phyloP scores from a whole-genome alignment of 2,797 vertebrate genomes.

The Sebastes trivittatus region DNA sequence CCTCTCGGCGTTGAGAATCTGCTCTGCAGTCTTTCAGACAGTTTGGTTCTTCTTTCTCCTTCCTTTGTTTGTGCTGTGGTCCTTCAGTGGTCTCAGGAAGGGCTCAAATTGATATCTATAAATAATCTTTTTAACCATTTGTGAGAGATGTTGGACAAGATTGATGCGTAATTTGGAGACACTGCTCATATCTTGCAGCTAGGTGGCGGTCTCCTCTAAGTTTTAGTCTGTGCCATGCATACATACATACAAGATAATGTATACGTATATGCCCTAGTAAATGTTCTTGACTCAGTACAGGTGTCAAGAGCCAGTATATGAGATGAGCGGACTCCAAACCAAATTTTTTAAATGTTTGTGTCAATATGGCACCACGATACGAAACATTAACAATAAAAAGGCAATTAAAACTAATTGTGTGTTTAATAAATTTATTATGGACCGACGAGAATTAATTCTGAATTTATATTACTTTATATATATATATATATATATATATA shows the following conservation, averaged over 20 bases:
- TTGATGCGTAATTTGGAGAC: not conserved
- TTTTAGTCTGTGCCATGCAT: not conserved
- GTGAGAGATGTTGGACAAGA: fast-evolving
- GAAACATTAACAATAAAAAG: too few relatives aligned
- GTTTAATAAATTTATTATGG: too few relatives aligned
- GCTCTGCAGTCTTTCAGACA: not conserved
- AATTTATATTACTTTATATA: too few relatives aligned
- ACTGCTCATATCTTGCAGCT: constrained; percentile 3
- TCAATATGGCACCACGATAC: too few relatives aligned
- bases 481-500: too few relatives aligned
- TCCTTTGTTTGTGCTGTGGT: not conserved
- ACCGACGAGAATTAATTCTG: too few relatives aligned
- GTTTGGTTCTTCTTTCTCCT: not conserved
- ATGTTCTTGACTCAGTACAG: not conserved
- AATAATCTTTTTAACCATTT: not conserved
- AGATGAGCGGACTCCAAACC: too few relatives aligned
- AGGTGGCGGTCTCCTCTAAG: constrained; percentile 16
- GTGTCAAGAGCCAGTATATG: not conserved
- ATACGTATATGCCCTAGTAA: fast-evolving
- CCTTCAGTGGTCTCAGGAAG: not conserved
- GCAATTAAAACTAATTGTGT: too few relatives aligned
- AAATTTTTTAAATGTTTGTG: too few relatives aligned
- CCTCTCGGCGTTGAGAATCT: too few relatives aligned
- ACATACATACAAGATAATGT: not conserved
- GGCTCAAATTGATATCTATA: not conserved